These are phyloP conservation scores for Promerops cafer DNA, from an alignment of 2,113 vertebrate genomes.

Conservation along the genomic window DNA sequence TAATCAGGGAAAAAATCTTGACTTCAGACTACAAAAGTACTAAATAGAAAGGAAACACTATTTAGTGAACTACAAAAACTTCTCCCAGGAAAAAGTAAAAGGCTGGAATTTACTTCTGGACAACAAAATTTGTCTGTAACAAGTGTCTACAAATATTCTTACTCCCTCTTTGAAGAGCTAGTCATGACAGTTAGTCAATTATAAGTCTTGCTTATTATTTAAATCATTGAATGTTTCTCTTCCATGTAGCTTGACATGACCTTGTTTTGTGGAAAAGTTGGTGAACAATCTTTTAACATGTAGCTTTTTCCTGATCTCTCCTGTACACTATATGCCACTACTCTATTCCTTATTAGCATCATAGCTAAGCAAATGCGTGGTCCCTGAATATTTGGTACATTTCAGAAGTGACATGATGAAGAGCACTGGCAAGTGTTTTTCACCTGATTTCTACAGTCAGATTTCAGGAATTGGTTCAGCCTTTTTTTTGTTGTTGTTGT, in stretches of 20 bases:
- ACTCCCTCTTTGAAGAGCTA: background rate
- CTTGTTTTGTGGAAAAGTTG: background rate
- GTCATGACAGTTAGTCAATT: background rate
- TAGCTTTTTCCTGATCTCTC: background rate
- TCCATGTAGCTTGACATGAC: background rate
- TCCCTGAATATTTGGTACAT: background rate
- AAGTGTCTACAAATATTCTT: background rate
- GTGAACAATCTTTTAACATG: background rate
- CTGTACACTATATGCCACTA: accelerated
- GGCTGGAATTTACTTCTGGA: background rate
- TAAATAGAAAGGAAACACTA: background rate
- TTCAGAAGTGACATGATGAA: background rate
- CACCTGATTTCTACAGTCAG: background rate
- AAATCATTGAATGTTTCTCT: background rate
- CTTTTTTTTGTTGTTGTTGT: background rate
- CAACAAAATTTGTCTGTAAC: background rate
- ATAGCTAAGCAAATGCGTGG: background rate
- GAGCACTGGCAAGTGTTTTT: background rate
- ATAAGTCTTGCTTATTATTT: background rate
- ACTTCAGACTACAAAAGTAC: background rate
- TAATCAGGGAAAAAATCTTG: background rate
- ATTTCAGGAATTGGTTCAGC: background rate
- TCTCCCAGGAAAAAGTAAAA: background rate
- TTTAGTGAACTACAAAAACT: background rate
- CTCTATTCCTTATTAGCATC: background rate